phyloP scores from a whole-genome alignment of 2,888 invertebrate species.

The Gymnosoma rotundatum region DNA sequence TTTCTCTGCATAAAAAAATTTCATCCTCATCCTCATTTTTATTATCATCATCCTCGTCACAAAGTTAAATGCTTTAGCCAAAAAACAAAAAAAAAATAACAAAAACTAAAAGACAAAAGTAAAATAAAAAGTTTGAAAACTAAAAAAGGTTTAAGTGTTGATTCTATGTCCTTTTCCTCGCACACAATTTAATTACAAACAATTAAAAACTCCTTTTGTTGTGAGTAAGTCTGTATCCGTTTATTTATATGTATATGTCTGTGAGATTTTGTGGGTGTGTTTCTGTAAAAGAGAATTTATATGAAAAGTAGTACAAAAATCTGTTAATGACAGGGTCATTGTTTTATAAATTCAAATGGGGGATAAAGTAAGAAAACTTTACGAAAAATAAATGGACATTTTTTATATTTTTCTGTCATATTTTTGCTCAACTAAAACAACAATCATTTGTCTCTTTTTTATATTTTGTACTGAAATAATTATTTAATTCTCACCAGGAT shows the following conservation, averaged over 20 bases:
- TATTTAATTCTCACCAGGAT: conserved; percentile 27
- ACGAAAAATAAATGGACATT: conserved; percentile 49
- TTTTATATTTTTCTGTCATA: conserved; percentile 42
- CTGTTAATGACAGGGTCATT: conserved; percentile 67
- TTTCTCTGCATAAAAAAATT: background rate
- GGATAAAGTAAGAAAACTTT: conserved; percentile 48
- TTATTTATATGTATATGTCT: conserved; percentile 21
- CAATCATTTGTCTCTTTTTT: background rate
- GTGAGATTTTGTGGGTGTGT: background rate
- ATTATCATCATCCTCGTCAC: conserved; percentile 21
- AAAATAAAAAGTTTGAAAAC: conserved; percentile 9
- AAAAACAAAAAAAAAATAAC: conserved; percentile 28
- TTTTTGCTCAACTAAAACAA: background rate
- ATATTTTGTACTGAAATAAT: conserved; percentile 21
- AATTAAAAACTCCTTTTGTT: conserved; percentile 62
- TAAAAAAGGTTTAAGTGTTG: conserved; percentile 64
- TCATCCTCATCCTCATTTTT: background rate
- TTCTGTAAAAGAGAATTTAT: conserved; percentile 2
- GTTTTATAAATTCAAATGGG: conserved; percentile 43
- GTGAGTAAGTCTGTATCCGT: background rate
- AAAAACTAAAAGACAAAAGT: no score
- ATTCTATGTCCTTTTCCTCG: conserved; percentile 64
- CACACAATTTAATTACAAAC: conserved; percentile 67
- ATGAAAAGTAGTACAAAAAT: conserved; percentile 42
- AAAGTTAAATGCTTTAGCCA: conserved; percentile 49